phyloP scores from a whole-genome alignment of 2,113 vertebrate genomes.

The Calyptommatus sinebrachiatus region DNA sequence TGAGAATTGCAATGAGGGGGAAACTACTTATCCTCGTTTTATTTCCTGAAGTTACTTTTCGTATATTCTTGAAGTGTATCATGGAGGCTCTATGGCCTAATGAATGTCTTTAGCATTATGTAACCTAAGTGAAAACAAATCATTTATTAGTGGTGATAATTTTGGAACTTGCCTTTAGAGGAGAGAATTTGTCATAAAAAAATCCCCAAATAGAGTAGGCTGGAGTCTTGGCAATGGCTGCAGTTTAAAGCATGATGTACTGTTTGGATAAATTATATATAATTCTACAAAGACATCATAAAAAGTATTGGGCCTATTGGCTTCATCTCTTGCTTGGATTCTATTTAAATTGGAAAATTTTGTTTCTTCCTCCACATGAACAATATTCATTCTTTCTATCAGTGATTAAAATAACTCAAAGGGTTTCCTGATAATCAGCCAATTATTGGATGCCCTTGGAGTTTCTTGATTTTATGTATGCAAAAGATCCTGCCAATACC shows the following conservation, averaged over 20 bases:
- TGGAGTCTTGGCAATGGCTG: background rate
- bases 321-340: conserved; percentile 11
- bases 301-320: background rate
- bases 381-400: background rate
- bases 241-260: background rate
- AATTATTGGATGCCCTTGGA: too few relatives aligned
- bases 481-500: too few relatives aligned
- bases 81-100: conserved; percentile 48
- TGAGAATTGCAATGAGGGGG: conserved; percentile 63
- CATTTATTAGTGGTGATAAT: conserved; percentile 52
- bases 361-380: background rate
- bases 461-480: background rate
- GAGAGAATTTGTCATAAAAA: conserved; percentile 52
- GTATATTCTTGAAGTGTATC: conserved; percentile 40
- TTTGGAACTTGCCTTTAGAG: conserved; percentile 55
- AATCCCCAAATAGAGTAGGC: conserved; percentile 41
- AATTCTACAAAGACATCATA: background rate
- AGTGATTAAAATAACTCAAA: background rate
- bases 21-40: conserved; percentile 65
- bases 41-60: conserved; percentile 53
- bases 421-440: background rate
- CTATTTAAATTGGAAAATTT: background rate
- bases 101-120: conserved; percentile 56
- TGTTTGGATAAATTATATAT: background rate
- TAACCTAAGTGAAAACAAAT: conserved; percentile 54